phyloP scores from a whole-genome alignment of 2,888 invertebrate genomes.

The Gymnocheta viridis region DNA sequence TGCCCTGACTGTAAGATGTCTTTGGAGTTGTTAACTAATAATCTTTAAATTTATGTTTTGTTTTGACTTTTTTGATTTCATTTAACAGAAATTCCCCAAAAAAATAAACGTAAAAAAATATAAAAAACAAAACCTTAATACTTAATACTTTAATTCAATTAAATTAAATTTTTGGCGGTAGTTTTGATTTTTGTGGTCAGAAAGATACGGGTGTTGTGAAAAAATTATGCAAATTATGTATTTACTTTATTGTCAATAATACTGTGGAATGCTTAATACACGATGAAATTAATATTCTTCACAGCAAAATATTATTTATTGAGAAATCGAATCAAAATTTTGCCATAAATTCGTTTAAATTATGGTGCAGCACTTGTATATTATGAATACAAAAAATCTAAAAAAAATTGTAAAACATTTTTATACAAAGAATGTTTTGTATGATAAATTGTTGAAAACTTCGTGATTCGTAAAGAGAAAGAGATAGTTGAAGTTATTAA shows the following conservation, averaged over 20 bases:
- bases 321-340: background rate
- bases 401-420: background rate
- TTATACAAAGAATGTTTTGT: background rate
- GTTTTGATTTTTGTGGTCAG: constrained; percentile 4
- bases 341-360: constrained; percentile 49
- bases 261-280: background rate
- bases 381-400: constrained; percentile 4
- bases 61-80: constrained; percentile 62
- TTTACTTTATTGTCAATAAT: constrained; percentile 14
- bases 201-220: background rate
- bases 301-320: constrained; percentile 31
- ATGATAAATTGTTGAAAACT: background rate
- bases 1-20: background rate
- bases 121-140: too few species aligned
- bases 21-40: background rate
- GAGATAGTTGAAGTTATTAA: too few species aligned
- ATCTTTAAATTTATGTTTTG: constrained; percentile 54
- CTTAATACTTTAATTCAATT: constrained; percentile 51
- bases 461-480: background rate
- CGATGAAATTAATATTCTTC: constrained; percentile 46
- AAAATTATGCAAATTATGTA: constrained; percentile 46
- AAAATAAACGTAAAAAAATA: background rate
- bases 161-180: constrained; percentile 1
- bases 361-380: constrained; percentile 37
- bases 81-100: constrained; percentile 19